A percentile compares a stretch with the other conserved stretches of the same genome.
phyloP scores from a whole-genome alignment of 2,797 vertebrate genomes.

The Pseudocheirus occidentalis region DNA sequence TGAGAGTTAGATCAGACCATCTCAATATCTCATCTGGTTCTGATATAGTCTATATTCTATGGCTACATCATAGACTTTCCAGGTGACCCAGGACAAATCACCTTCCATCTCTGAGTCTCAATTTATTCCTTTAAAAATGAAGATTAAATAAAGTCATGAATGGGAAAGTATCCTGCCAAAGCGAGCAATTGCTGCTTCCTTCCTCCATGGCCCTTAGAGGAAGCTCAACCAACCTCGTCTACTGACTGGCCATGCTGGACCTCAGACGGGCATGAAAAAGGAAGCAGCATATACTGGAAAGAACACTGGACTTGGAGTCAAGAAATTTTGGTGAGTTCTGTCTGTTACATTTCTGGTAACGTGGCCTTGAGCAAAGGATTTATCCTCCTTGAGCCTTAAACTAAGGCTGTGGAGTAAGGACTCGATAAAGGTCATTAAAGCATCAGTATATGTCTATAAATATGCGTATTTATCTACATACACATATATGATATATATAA shows the following conservation, averaged over 20 bases:
- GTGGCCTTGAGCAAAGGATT: not conserved
- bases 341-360: not conserved
- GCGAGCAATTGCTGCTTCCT: no score
- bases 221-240: not conserved
- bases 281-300: not conserved
- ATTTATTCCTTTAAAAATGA: slow-evolving; percentile 10
- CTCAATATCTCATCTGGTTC: not conserved
- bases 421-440: not conserved
- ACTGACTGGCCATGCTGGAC: no score
- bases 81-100: not conserved
- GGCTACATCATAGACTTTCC: not conserved
- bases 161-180: no score
- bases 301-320: not conserved
- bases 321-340: not conserved
- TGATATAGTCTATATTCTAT: not conserved
- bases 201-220: no score
- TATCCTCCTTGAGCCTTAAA: not conserved
- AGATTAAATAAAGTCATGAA: not conserved
- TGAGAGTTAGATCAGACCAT: not conserved
- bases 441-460: not conserved
- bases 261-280: not conserved
- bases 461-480: no score
- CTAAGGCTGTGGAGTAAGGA: not conserved
- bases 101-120: not conserved
- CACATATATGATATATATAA: no score